phyloP scores from a whole-genome alignment of 2,888 invertebrate genomes.

The Sphecodes monilicornis region DNA sequence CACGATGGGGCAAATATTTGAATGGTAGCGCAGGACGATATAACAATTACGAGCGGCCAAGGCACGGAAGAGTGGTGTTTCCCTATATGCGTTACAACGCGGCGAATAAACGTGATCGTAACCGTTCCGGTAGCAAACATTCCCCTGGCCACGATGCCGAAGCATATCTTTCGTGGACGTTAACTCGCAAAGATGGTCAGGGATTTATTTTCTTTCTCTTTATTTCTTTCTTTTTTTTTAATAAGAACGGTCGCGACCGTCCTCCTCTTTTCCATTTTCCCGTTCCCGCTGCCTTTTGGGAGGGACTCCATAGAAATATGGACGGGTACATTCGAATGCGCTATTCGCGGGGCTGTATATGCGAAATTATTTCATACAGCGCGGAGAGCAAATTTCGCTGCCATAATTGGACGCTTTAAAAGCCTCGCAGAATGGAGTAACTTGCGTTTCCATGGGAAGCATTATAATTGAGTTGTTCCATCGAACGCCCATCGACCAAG shows the following conservation, averaged over 20 bases:
- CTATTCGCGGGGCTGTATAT: conserved; percentile 1
- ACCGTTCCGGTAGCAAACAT: background rate
- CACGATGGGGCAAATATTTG: conserved; percentile 51
- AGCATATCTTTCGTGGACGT: conserved; percentile 11
- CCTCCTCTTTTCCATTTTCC: background rate
- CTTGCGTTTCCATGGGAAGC: background rate
- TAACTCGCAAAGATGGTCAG: background rate
- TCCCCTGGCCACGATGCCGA: background rate
- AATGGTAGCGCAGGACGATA: conserved; percentile 30
- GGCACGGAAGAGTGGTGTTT: conserved; percentile 7
- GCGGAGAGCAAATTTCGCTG: conserved; percentile 3
- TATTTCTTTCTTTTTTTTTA: background rate
- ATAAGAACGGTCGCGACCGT: background rate
- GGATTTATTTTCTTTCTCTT: background rate
- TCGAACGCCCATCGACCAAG: background rate
- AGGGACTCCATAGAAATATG: background rate
- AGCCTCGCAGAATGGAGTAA: background rate
- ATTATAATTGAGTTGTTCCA: background rate
- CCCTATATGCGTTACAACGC: background rate
- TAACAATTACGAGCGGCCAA: conserved; percentile 45
- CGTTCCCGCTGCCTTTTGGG: background rate
- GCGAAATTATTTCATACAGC: conserved; percentile 27
- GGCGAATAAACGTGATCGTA: background rate
- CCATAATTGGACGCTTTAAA: conserved; percentile 17
- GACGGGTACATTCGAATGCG: conserved; percentile 8